Evolutionary conservation across 2,797 vertebrate genomes (phyloP).

Genomic region (Poecilia gillii): DNA sequence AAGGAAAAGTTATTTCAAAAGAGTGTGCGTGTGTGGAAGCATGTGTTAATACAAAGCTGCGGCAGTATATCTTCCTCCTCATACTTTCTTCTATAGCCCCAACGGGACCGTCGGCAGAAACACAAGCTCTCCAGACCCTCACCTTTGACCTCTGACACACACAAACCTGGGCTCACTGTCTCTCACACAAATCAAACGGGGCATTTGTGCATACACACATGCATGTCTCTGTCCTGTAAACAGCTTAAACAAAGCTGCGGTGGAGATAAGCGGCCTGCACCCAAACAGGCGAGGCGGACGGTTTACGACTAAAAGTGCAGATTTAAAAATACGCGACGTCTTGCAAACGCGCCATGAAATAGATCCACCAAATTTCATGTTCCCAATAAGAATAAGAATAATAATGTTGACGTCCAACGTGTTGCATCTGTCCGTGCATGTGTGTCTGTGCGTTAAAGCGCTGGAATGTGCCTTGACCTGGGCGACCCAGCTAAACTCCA

Average conservation of each 20-base stretch:
- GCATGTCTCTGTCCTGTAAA: constrained; percentile 72
- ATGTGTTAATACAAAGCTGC: constrained; percentile 33
- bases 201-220: constrained; percentile 9
- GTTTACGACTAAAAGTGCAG: constrained; percentile 65
- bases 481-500: constrained; percentile 77
- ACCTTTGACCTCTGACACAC: constrained; percentile 75
- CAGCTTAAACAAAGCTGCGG: constrained; percentile 74
- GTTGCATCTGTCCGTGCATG: constrained; percentile 36
- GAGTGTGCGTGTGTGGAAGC: constrained; percentile 31
- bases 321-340: neutral
- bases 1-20: constrained; percentile 57
- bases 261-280: constrained; percentile 68
- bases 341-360: neutral
- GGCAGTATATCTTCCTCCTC: constrained; percentile 66
- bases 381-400: neutral
- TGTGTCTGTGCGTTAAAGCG: constrained; percentile 54
- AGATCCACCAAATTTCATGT: neutral
- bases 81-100: constrained; percentile 65
- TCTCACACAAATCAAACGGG: constrained; percentile 68
- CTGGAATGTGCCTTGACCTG: constrained; percentile 80
- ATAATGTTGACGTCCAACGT: constrained; percentile 7
- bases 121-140: constrained; percentile 79
- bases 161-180: constrained; percentile 65
- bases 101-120: constrained; percentile 73
- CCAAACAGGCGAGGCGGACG: constrained; percentile 69